Percentiles rank a stretch among this genome's conserved stretches.
These are phyloP conservation scores for Porites divaricata DNA, from an alignment of 92 coral and sea anemone genomes.

Conservation along the genomic window DNA sequence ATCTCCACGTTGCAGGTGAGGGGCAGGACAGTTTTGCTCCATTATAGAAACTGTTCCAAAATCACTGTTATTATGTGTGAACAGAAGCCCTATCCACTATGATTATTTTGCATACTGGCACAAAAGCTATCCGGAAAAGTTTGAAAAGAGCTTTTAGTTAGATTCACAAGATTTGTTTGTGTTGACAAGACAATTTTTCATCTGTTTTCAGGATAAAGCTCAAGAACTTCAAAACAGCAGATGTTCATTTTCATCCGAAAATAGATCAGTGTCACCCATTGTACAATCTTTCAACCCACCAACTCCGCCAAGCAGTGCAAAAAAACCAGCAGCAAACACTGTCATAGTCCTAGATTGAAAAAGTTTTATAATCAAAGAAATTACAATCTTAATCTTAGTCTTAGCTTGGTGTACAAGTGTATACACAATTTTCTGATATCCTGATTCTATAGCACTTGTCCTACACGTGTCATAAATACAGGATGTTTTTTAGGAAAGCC, in stretches of 20 bases:
- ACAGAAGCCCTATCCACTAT: too few relatives aligned
- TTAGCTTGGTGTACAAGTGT: neutral
- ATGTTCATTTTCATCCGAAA: constrained; percentile 31
- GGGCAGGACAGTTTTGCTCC: too few relatives aligned
- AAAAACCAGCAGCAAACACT: constrained; percentile 56
- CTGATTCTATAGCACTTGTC: too few relatives aligned
- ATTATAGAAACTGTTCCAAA: too few relatives aligned
- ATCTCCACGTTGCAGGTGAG: too few relatives aligned
- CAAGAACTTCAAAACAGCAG: constrained; percentile 59
- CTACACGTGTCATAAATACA: too few relatives aligned
- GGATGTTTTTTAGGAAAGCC: too few relatives aligned
- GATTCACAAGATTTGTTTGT: too few relatives aligned
- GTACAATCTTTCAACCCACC: constrained; percentile 65
- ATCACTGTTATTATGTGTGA: too few relatives aligned
- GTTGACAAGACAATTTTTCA: neutral
- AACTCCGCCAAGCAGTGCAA: constrained; percentile 96
- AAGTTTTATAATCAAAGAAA: neutral
- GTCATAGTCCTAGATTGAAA: constrained; percentile 16
- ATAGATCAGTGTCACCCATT: constrained; percentile 71
- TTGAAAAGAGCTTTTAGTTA: too few relatives aligned
- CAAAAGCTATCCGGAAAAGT: too few relatives aligned
- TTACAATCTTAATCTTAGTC: neutral
- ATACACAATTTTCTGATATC: neutral
- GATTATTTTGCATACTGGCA: too few relatives aligned
- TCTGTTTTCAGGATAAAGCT: constrained; percentile 76